Evolutionary conservation across 2,797 vertebrate genomes (phyloP).

Genomic region (Lepus townsendii): DNA sequence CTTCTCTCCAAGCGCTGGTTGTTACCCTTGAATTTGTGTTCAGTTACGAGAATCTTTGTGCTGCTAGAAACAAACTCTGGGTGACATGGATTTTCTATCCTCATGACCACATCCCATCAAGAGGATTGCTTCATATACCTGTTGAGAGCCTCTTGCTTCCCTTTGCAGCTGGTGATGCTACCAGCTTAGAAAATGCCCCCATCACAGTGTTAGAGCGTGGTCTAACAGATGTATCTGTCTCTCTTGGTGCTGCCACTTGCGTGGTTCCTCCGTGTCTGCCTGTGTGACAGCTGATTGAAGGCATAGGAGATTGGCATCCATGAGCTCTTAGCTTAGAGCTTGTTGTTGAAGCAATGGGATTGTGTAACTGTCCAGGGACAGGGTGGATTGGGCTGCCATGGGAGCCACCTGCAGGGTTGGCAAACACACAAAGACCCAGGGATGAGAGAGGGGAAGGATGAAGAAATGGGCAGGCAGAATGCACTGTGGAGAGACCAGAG

Average conservation of each 20-base stretch:
- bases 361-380: fast-evolving
- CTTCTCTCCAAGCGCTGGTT: not conserved
- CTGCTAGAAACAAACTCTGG: not conserved
- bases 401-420: not conserved
- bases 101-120: fast-evolving
- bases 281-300: not conserved
- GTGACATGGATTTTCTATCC: not conserved
- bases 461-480: not conserved
- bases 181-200: not conserved
- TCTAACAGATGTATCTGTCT: not conserved
- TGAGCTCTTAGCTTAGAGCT: not conserved
- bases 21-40: not conserved
- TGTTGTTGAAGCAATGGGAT: fast-evolving
- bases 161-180: not conserved
- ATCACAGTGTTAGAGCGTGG: not conserved
- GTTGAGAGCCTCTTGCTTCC: fast-evolving
- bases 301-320: fast-evolving
- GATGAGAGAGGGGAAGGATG: not conserved
- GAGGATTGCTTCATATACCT: not conserved
- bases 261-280: not conserved
- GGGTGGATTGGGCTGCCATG: not conserved
- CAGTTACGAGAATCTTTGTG: not conserved
- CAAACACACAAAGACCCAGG: not conserved
- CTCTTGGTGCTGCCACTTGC: fast-evolving
- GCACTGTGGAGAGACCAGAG: not conserved